Conservation (phyloP, 2,888 invertebrate genomes). For the Eupithecia dodoneata region DNA sequence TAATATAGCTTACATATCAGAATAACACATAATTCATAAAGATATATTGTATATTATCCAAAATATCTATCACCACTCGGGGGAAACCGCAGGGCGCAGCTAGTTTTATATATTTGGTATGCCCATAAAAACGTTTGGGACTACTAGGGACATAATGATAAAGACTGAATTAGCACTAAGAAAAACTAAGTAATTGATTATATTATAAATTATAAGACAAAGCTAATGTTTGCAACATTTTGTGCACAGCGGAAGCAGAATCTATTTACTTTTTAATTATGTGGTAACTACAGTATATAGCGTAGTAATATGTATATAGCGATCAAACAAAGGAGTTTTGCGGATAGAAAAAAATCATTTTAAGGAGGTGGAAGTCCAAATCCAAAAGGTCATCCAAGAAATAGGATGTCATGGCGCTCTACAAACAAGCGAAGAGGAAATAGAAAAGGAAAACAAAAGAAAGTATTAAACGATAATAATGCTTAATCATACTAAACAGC, state of each 20-base stretch:
- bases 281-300: too few species aligned
- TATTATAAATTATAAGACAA: background rate
- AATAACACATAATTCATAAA: too few species aligned
- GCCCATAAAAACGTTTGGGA: too few species aligned
- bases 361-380: background rate
- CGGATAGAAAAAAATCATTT: background rate
- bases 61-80: too few species aligned
- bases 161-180: background rate
- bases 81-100: too few species aligned
- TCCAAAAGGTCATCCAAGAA: background rate
- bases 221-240: background rate
- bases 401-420: background rate
- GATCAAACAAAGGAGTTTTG: background rate
- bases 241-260: background rate
- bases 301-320: too few species aligned
- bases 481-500: conserved; percentile 54
- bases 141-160: background rate
- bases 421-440: conserved; percentile 9
- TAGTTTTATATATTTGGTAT: too few species aligned
- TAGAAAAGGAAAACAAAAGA: conserved; percentile 48
- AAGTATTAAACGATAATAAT: conserved; percentile 42
- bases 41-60: too few species aligned
- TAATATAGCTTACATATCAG: too few species aligned
- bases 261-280: background rate
- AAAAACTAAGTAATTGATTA: background rate